A percentile compares a stretch with the other conserved stretches of the same genome.
Evolutionary conservation across 2,113 vertebrate species (phyloP).

Genomic region (Crotalus viridis): DNA sequence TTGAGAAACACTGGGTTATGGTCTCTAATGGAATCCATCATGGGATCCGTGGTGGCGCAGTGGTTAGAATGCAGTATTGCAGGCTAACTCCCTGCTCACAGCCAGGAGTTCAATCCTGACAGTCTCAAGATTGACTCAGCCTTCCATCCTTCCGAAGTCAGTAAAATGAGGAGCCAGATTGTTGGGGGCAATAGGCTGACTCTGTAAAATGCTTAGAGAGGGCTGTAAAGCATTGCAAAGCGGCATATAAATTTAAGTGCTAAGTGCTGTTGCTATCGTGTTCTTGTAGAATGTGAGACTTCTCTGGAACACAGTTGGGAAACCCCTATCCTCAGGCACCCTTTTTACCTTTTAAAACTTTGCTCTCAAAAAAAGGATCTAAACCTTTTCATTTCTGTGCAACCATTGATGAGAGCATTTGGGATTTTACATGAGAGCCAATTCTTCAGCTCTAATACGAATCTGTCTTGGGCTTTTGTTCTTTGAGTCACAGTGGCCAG

Average conservation of each 20-base stretch:
- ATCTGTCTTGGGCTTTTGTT: background rate
- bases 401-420: background rate
- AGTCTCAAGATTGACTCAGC: background rate
- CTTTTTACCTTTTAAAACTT: background rate
- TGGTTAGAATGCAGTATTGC: background rate
- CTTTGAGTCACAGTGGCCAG: background rate
- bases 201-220: background rate
- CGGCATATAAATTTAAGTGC: background rate
- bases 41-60: background rate
- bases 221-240: background rate
- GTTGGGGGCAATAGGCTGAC: background rate
- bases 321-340: background rate
- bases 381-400: background rate
- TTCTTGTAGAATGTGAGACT: background rate
- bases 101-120: background rate
- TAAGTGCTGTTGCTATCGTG: background rate
- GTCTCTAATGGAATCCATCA: background rate
- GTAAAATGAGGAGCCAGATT: background rate
- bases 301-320: background rate
- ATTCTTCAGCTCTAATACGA: background rate
- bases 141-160: background rate
- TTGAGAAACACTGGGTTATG: background rate
- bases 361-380: background rate
- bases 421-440: background rate
- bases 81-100: background rate